Conservation (phyloP, 2,888 invertebrate species). For the Chalcosyrphus nemorum region DNA sequence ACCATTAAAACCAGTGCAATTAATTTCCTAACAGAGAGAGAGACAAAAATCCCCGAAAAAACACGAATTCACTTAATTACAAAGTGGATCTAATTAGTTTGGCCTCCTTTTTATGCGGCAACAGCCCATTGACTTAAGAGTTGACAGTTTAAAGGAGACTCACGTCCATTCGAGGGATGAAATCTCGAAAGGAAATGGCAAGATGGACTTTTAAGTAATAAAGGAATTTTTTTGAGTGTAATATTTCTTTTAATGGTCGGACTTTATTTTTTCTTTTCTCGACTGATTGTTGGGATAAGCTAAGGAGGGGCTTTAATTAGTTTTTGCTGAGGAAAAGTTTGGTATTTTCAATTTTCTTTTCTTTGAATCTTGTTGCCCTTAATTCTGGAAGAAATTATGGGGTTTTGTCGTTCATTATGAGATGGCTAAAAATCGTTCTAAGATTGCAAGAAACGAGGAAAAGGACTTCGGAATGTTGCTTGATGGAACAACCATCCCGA, state of each 20-base stretch:
- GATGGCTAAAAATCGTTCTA: too few relatives aligned
- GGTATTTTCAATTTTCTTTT: background rate
- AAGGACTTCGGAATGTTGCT: too few relatives aligned
- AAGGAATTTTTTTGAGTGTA: slow-evolving; percentile 27
- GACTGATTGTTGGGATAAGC: background rate
- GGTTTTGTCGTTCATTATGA: too few relatives aligned
- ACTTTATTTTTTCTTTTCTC: background rate
- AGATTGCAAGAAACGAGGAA: too few relatives aligned
- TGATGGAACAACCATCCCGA: too few relatives aligned
- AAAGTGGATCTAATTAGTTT: slow-evolving; percentile 64
- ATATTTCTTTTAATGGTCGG: background rate
- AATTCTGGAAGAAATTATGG: too few relatives aligned
- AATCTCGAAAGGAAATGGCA: background rate
- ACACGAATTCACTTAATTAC: slow-evolving; percentile 66
- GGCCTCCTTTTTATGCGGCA: slow-evolving; percentile 48
- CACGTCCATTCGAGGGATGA: background rate
- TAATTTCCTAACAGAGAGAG: slow-evolving; percentile 42
- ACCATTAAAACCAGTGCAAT: slow-evolving; percentile 57
- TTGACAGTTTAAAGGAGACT: background rate
- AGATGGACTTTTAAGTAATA: background rate
- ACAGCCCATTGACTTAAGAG: slow-evolving; percentile 22
- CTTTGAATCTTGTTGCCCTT: background rate
- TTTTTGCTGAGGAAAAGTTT: background rate
- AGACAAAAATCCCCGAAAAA: slow-evolving; percentile 49
- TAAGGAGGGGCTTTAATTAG: background rate